Conservation (phyloP, 2,113 vertebrate genomes). For the Poeciliopsis retropinna region DNA sequence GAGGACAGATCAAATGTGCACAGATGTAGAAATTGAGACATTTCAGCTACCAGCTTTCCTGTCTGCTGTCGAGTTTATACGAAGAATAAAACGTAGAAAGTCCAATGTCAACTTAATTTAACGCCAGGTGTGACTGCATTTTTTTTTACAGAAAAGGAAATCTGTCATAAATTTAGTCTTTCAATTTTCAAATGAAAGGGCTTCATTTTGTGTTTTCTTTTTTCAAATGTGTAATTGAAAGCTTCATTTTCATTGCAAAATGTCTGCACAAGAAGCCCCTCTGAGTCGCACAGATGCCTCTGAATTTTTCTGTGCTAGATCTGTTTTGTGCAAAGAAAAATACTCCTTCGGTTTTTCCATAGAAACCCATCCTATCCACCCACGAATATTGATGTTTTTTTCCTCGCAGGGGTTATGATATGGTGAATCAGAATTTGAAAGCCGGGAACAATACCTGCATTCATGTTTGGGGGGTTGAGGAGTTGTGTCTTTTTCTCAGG, state of each 20-base stretch:
- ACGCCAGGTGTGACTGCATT: slow-evolving; percentile 5
- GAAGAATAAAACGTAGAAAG: slow-evolving; percentile 15
- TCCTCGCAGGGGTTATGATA: slow-evolving; percentile 99
- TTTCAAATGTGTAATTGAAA: neutral
- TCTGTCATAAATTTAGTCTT: neutral
- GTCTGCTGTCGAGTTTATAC: slow-evolving; percentile 12
- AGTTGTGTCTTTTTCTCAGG: slow-evolving; percentile 61
- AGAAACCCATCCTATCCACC: slow-evolving; percentile 98
- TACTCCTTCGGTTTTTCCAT: slow-evolving; percentile 98
- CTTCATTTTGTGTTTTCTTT: no score
- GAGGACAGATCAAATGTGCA: slow-evolving; percentile 70
- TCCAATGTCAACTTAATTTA: slow-evolving; percentile 25
- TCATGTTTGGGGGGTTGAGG: slow-evolving; percentile 79
- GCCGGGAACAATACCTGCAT: slow-evolving; percentile 91
- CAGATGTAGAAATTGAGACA: slow-evolving; percentile 67
- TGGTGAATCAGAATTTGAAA: slow-evolving; percentile 98
- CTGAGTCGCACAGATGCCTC: slow-evolving; percentile 90
- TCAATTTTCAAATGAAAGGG: neutral
- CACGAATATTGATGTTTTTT: slow-evolving; percentile 99
- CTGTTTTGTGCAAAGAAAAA: slow-evolving; percentile 96
- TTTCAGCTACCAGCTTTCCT: slow-evolving; percentile 48
- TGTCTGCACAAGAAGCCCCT: slow-evolving; percentile 86
- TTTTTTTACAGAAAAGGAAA: neutral
- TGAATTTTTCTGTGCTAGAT: slow-evolving; percentile 83
- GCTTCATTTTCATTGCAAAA: slow-evolving; percentile 57